Conservation (phyloP, 2,797 vertebrate species). For the Sphaeramia orbicularis region DNA sequence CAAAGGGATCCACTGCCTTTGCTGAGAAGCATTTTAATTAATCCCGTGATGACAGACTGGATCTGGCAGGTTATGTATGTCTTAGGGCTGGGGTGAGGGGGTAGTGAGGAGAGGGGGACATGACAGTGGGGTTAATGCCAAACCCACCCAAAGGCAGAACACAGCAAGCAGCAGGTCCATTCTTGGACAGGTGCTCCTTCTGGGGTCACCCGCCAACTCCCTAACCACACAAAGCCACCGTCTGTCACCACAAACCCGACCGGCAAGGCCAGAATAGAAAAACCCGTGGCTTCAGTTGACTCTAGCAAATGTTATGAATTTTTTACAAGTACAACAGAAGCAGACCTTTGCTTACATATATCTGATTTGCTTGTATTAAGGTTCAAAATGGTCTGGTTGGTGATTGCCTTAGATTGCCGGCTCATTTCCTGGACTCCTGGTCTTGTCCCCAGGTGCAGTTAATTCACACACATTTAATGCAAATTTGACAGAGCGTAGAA, state of each 20-base stretch:
- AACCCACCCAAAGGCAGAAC: slow-evolving; percentile 64
- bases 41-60: slow-evolving; percentile 78
- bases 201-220: slow-evolving; percentile 68
- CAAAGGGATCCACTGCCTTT: slow-evolving; percentile 64
- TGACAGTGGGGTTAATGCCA: slow-evolving; percentile 74
- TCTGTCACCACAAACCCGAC: slow-evolving; percentile 64
- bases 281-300: slow-evolving; percentile 57
- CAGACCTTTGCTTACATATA: slow-evolving; percentile 48
- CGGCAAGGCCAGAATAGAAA: slow-evolving; percentile 30
- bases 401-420: slow-evolving; percentile 35
- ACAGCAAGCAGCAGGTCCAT: slow-evolving; percentile 63
- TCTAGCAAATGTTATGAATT: slow-evolving; percentile 53
- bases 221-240: slow-evolving; percentile 64
- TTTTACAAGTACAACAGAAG: slow-evolving; percentile 47
- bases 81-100: slow-evolving; percentile 57
- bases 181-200: slow-evolving; percentile 72
- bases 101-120: slow-evolving; percentile 45
- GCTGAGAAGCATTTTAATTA: slow-evolving; percentile 81
- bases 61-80: slow-evolving; percentile 73
- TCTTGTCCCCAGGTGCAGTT: slow-evolving; percentile 64
- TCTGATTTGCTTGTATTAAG: slow-evolving; percentile 31
- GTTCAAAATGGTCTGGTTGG: slow-evolving; percentile 26
- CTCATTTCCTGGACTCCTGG: slow-evolving; percentile 44
- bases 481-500: slow-evolving; percentile 72
- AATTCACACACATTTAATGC: slow-evolving; percentile 71